These are phyloP conservation scores for Malacosoma neustria DNA, from an alignment of 2,888 invertebrate species.

Conservation along the genomic window DNA sequence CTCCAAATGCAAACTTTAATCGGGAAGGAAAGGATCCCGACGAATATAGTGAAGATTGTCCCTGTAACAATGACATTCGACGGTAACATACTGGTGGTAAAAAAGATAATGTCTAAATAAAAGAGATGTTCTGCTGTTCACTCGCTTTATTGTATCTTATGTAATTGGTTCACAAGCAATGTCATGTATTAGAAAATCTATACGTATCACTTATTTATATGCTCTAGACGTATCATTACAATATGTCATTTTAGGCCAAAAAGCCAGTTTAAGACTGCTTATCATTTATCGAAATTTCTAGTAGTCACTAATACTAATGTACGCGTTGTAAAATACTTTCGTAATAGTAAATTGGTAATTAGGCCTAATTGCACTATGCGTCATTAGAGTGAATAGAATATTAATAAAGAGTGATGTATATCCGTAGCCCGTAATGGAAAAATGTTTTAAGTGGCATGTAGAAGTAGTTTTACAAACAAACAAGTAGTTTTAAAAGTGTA, in stretches of 20 bases:
- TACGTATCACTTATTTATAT: conserved; percentile 15
- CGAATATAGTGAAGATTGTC: no score
- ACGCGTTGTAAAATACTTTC: neutral
- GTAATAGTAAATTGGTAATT: neutral
- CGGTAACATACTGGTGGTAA: no score
- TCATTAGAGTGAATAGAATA: no score
- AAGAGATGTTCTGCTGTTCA: conserved; percentile 11
- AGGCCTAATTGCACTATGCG: neutral
- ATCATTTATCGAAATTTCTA: neutral
- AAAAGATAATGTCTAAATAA: neutral
- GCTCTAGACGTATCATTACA: no score
- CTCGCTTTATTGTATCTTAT: conserved; percentile 20
- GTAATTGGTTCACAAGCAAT: conserved; percentile 20
- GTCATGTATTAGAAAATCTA: conserved; percentile 22
- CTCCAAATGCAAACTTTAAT: no score
- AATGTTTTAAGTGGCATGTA: no score
- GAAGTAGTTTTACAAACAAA: no score
- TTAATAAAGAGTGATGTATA: no score
- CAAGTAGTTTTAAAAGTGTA: no score
- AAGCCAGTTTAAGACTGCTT: conserved; percentile 10
- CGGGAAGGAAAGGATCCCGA: no score
- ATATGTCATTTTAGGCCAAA: conserved; percentile 20
- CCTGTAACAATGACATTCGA: no score
- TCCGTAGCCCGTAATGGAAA: no score
- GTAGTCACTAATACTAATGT: neutral